Percentiles rank a stretch among this genome's conserved stretches.
phyloP scores from a whole-genome alignment of 2,888 invertebrate species.

The Tenthredo scrophulariae region DNA sequence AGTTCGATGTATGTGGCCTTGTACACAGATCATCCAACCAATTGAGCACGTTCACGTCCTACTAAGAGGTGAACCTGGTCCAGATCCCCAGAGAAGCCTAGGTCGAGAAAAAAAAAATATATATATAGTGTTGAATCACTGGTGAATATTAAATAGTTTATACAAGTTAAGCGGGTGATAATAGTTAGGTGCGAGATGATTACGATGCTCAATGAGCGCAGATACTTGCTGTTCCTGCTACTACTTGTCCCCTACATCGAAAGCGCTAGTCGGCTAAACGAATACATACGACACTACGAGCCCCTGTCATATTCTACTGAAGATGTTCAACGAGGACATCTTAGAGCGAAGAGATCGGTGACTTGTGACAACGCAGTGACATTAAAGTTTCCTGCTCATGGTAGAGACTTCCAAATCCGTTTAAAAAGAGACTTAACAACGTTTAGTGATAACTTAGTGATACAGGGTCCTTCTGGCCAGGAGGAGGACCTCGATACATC shows the following conservation, averaged over 20 bases:
- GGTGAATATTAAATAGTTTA: neutral
- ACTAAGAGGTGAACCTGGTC: no score
- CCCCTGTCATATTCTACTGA: constrained; percentile 89
- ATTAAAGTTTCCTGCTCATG: constrained; percentile 89
- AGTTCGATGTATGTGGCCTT: no score
- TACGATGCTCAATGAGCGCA: constrained; percentile 77
- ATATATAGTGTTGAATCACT: neutral
- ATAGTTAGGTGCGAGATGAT: constrained; percentile 62
- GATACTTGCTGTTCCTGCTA: constrained; percentile 84
- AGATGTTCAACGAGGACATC: constrained; percentile 83
- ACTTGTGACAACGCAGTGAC: constrained; percentile 80
- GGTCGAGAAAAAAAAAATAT: no score
- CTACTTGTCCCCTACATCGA: constrained; percentile 85
- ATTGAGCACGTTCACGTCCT: no score
- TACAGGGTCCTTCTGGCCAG: constrained; percentile 84
- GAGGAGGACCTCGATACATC: constrained; percentile 88
- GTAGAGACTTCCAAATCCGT: constrained; percentile 89
- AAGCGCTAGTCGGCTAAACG: constrained; percentile 89
- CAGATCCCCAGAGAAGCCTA: no score
- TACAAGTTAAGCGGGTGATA: constrained; percentile 19
- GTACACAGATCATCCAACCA: no score
- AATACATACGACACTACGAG: constrained; percentile 95
- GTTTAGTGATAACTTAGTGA: constrained; percentile 90
- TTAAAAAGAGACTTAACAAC: constrained; percentile 92
- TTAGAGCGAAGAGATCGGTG: constrained; percentile 86